These are phyloP conservation scores for Pantherophis alleghaniensis DNA, from an alignment of 2,797 vertebrate genomes.

Conservation along the genomic window DNA sequence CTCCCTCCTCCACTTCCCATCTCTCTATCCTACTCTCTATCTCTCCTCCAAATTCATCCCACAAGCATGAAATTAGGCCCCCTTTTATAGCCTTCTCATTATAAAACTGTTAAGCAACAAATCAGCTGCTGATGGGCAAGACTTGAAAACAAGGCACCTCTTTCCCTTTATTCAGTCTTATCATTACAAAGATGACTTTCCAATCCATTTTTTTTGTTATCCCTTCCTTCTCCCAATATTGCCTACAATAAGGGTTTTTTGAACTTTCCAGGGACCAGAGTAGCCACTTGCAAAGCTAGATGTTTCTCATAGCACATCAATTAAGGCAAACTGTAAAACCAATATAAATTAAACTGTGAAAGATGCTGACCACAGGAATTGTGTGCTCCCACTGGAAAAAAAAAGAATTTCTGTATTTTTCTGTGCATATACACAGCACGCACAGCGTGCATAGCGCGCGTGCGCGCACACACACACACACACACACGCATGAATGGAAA, in stretches of 20 bases:
- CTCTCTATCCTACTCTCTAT: background rate
- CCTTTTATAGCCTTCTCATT: background rate
- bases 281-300: background rate
- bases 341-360: slow-evolving; percentile 10
- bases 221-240: background rate
- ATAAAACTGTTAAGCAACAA: background rate
- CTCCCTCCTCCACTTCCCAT: background rate
- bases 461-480: too few relatives aligned
- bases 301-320: background rate
- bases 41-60: background rate
- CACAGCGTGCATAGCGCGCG: too few relatives aligned
- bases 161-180: background rate
- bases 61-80: background rate
- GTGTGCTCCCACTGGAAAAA: background rate
- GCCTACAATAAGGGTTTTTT: background rate
- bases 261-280: background rate
- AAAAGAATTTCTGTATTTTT: background rate
- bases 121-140: background rate
- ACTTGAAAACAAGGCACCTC: background rate
- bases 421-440: background rate
- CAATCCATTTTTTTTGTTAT: background rate
- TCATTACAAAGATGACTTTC: background rate
- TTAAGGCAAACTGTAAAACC: slow-evolving; percentile 1
- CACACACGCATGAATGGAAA: background rate
- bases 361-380: background rate